phyloP scores from a whole-genome alignment of 2,797 vertebrate genomes.

The Pelochelys cantorii region DNA sequence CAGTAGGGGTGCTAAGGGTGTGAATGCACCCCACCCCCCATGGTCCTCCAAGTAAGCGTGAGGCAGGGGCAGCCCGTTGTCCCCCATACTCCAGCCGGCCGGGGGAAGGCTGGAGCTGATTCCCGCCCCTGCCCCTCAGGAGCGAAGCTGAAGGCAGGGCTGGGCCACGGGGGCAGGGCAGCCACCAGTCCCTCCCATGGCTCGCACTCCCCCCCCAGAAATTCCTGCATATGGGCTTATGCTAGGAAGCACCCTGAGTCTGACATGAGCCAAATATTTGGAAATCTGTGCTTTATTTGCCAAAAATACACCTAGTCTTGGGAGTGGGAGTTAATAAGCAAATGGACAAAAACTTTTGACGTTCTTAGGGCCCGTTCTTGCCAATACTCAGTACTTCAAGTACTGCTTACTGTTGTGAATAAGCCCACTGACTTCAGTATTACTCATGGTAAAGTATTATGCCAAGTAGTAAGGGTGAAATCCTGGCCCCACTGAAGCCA shows the following conservation, averaged over 20 bases:
- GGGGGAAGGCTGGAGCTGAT: too few relatives aligned
- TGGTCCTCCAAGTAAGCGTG: too few relatives aligned
- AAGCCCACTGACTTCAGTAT: not conserved
- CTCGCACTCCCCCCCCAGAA: too few relatives aligned
- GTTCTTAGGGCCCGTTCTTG: rapidly evolving
- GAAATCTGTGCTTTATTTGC: constrained; percentile 26
- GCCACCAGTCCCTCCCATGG: too few relatives aligned
- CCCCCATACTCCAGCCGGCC: too few relatives aligned
- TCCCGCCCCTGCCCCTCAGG: too few relatives aligned
- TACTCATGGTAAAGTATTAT: not conserved
- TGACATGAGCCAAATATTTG: constrained; percentile 55
- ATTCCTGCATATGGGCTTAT: too few relatives aligned
- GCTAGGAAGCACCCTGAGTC: constrained; percentile 21
- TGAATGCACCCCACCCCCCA: too few relatives aligned
- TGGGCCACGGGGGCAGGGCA: too few relatives aligned
- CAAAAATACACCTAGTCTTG: not conserved
- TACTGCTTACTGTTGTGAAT: not conserved
- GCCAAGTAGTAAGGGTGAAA: not conserved
- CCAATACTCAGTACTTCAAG: not conserved
- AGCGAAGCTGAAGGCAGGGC: too few relatives aligned
- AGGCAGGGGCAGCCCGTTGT: too few relatives aligned
- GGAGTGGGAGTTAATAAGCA: not conserved
- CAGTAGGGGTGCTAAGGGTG: too few relatives aligned
- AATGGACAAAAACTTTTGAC: not conserved
- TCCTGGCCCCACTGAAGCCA: not conserved